phyloP scores from a whole-genome alignment of 92 coral and sea anemone genomes.

The Actinernus sp. region DNA sequence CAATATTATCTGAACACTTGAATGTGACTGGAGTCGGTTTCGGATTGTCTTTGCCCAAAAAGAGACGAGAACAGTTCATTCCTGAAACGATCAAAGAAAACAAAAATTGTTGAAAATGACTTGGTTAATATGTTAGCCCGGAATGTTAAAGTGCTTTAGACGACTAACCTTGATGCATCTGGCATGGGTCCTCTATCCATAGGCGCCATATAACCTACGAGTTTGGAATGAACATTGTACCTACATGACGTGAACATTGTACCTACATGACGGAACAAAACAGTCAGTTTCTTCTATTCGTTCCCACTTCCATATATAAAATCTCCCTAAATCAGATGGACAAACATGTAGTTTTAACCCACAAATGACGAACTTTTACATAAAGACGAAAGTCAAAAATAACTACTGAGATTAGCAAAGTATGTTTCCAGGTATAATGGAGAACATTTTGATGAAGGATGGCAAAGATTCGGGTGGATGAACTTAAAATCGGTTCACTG shows the following conservation, averaged over 20 bases:
- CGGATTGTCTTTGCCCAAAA: conserved; percentile 80
- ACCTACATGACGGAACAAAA: too few species aligned
- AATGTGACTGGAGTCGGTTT: conserved; percentile 52
- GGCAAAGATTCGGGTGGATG: too few species aligned
- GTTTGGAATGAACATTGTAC: conserved; percentile 87
- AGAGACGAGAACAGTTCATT: conserved; percentile 93
- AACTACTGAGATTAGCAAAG: too few species aligned
- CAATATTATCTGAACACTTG: conserved; percentile 72
- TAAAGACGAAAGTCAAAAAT: too few species aligned
- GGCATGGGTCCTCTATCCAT: conserved; percentile 79
- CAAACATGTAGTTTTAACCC: too few species aligned
- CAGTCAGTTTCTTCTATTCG: too few species aligned
- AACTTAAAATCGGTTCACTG: too few species aligned
- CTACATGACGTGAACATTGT: conserved; percentile 41
- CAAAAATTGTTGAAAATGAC: background rate
- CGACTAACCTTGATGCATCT: conserved; percentile 86
- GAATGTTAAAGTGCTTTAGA: background rate
- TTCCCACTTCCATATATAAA: too few species aligned
- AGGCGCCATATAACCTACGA: conserved; percentile 97
- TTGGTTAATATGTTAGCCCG: background rate
- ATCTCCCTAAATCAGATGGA: too few species aligned
- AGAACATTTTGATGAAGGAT: too few species aligned
- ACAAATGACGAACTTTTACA: too few species aligned
- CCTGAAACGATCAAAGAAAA: conserved; percentile 38
- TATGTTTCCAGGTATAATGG: too few species aligned